phyloP scores from a whole-genome alignment of 2,797 vertebrate species.

The Vespertilio murinus region DNA sequence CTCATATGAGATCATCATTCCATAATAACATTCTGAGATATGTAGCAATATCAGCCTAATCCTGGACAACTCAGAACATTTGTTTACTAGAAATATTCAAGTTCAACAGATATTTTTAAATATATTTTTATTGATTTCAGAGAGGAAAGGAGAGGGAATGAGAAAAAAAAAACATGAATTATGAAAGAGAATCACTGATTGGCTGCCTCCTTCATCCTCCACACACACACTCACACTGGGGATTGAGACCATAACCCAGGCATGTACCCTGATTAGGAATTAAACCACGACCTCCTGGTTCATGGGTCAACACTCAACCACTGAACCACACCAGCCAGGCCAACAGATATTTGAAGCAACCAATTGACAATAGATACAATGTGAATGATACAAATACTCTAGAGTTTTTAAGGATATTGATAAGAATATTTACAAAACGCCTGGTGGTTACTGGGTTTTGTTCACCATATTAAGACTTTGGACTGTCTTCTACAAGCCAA shows the following conservation, averaged over 20 bases:
- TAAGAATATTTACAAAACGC: background rate
- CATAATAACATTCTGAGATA: background rate
- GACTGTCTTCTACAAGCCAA: background rate
- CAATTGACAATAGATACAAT: background rate
- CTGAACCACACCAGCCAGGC: too few relatives aligned
- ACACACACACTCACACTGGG: too few relatives aligned
- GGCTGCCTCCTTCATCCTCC: too few relatives aligned
- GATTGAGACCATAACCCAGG: too few relatives aligned
- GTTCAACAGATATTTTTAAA: background rate
- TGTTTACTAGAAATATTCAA: background rate
- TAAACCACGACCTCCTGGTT: too few relatives aligned
- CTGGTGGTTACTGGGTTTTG: background rate
- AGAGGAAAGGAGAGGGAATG: too few relatives aligned
- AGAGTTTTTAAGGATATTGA: background rate
- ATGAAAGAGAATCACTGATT: too few relatives aligned
- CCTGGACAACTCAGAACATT: background rate
- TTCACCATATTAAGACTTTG: background rate
- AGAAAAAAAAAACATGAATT: too few relatives aligned
- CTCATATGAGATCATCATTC: background rate
- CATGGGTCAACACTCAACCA: too few relatives aligned
- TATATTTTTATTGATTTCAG: too few relatives aligned
- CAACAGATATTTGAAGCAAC: background rate
- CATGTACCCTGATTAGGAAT: too few relatives aligned
- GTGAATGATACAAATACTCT: background rate
- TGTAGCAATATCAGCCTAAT: background rate